Percentiles rank a stretch among this genome's conserved stretches.
Evolutionary conservation across 1,140 invertebrate species (phyloP).

Genomic region (Drosophila sechellia): DNA sequence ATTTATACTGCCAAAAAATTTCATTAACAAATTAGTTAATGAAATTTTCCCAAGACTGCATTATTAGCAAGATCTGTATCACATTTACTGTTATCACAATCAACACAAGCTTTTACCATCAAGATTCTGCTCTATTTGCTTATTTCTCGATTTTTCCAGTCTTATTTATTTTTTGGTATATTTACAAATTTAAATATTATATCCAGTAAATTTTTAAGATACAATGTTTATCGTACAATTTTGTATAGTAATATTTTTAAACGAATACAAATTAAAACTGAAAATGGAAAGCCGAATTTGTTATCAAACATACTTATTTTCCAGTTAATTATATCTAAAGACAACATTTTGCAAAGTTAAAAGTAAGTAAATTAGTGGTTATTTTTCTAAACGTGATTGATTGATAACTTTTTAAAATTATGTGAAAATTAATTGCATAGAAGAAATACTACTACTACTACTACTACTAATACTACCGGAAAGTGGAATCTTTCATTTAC

Average conservation of each 20-base stretch:
- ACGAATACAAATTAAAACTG: too few relatives aligned
- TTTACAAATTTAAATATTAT: not conserved
- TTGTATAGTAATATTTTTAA: not conserved
- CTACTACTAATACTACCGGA: too few relatives aligned
- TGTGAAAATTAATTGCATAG: not conserved
- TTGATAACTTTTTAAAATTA: not conserved
- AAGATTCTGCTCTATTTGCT: not conserved
- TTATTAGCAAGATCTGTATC: conserved; percentile 49
- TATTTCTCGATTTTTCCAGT: not conserved
- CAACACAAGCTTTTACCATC: not conserved
- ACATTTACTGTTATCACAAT: not conserved
- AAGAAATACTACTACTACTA: too few relatives aligned
- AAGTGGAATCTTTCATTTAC: too few relatives aligned
- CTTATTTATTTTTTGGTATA: not conserved
- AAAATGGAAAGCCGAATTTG: too few relatives aligned
- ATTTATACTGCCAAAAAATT: conserved; percentile 35
- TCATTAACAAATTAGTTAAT: conserved; percentile 53
- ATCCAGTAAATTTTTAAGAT: not conserved
- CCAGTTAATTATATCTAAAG: not conserved
- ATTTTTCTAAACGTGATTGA: not conserved
- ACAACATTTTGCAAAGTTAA: too few relatives aligned
- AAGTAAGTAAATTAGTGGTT: not conserved
- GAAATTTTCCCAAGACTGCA: conserved; percentile 14
- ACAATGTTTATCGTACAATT: not conserved
- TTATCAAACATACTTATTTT: not conserved